Percentiles rank a stretch among this genome's conserved stretches.
phyloP scores from a whole-genome alignment of 2,888 invertebrate species.

The Phania funesta region DNA sequence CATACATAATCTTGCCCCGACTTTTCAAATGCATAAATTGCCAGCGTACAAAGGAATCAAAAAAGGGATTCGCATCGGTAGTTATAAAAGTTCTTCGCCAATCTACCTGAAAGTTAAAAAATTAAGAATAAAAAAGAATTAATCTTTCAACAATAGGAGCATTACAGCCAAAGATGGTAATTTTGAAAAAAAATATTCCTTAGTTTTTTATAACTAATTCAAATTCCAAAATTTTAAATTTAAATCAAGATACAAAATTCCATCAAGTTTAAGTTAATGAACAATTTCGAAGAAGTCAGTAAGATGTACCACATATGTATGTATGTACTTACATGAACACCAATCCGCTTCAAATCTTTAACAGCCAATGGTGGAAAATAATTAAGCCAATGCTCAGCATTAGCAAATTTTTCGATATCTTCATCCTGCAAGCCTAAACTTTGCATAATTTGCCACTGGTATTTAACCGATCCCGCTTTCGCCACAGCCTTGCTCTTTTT shows the following conservation, averaged over 20 bases:
- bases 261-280: too few species aligned
- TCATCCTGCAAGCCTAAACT: slow-evolving; percentile 93
- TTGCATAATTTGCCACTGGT: slow-evolving; percentile 99
- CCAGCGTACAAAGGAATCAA: slow-evolving; percentile 98
- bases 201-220: too few species aligned
- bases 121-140: too few species aligned
- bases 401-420: slow-evolving; percentile 96
- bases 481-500: slow-evolving; percentile 98
- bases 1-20: slow-evolving; percentile 95
- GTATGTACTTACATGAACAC: slow-evolving; percentile 89
- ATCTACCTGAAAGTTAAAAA: slow-evolving; percentile 88
- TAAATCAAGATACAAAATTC: too few species aligned
- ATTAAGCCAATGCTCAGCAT: slow-evolving; percentile 95
- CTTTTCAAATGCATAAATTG: slow-evolving; percentile 93
- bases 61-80: slow-evolving; percentile 98
- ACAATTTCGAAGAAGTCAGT: too few species aligned
- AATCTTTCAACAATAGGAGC: too few species aligned
- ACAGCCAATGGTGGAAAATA: slow-evolving; percentile 97
- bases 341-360: slow-evolving; percentile 92
- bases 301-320: too few species aligned
- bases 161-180: too few species aligned
- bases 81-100: slow-evolving; percentile 99
- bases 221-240: too few species aligned
- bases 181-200: too few species aligned
- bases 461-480: slow-evolving; percentile 93